phyloP scores from a whole-genome alignment of 30 jellyfish, hydroid and myxozoan species.

The Pelagia noctiluca region DNA sequence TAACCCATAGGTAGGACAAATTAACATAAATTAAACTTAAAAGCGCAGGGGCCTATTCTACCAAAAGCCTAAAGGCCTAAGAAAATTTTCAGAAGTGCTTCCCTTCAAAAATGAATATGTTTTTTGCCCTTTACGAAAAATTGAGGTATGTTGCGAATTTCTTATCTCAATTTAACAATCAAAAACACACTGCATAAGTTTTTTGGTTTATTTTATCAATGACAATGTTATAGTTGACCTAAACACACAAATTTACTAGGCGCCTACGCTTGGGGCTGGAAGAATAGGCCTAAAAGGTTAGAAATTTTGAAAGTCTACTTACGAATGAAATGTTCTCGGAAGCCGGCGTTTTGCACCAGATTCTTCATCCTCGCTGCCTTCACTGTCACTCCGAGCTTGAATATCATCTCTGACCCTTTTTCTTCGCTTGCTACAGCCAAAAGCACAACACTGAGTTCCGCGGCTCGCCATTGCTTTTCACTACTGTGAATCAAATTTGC shows the following conservation, averaged over 20 bases:
- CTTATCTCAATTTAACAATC: no score
- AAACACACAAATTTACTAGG: neutral
- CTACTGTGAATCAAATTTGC: no score
- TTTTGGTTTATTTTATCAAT: neutral
- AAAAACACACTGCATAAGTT: neutral
- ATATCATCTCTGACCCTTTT: neutral
- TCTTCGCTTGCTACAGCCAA: neutral
- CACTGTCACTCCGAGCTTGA: no score
- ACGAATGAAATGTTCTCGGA: neutral
- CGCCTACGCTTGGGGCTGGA: neutral
- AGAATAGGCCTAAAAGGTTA: neutral
- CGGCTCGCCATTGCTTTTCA: slow-evolving; percentile 4
- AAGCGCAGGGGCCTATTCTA: no score
- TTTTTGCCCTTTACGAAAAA: no score
- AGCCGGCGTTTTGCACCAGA: neutral
- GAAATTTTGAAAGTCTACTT: neutral
- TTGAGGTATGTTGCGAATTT: no score
- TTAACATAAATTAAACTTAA: no score
- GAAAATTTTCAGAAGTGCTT: no score
- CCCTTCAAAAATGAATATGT: no score
- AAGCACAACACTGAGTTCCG: slow-evolving; percentile 14
- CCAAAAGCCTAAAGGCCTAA: no score
- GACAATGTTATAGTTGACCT: no score
- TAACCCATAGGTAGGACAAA: no score
- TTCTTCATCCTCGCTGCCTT: neutral